phyloP scores from a whole-genome alignment of 2,888 invertebrate species.

The Pycnomerus fuliginosus region DNA sequence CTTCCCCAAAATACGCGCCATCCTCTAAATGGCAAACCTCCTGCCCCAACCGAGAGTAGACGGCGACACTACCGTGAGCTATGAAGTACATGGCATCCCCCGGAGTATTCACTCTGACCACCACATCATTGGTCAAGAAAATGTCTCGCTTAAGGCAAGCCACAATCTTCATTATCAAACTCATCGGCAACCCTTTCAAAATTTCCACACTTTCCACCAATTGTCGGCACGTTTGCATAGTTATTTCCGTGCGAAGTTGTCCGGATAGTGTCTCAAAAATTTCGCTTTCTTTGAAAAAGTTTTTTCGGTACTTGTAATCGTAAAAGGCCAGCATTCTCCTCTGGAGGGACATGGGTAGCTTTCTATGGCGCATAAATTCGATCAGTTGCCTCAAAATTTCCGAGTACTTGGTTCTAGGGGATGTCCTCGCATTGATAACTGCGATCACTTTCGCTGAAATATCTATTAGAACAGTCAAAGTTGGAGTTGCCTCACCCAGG shows the following conservation, averaged over 20 bases:
- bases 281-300: constrained; percentile 59
- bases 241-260: constrained; percentile 53
- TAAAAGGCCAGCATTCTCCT: constrained; percentile 58
- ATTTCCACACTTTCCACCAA: constrained; percentile 59
- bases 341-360: constrained; percentile 57
- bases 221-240: constrained; percentile 57
- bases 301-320: constrained; percentile 59
- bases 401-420: constrained; percentile 52
- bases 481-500: too few relatives aligned
- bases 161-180: constrained; percentile 55
- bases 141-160: constrained; percentile 54
- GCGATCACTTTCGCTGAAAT: too few relatives aligned
- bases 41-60: constrained; percentile 54
- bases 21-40: constrained; percentile 60
- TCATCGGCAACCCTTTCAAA: constrained; percentile 55
- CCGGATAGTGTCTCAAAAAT: constrained; percentile 59
- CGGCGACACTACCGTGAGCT: constrained; percentile 57
- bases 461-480: too few relatives aligned
- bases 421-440: constrained; percentile 26
- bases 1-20: constrained; percentile 58
- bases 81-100: constrained; percentile 62
- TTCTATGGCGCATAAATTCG: constrained; percentile 61
- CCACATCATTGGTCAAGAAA: constrained; percentile 57
- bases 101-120: constrained; percentile 54
- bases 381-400: constrained; percentile 58